These are phyloP conservation scores for Campoletis sonorensis DNA, from an alignment of 1,140 invertebrate species.

Conservation along the genomic window DNA sequence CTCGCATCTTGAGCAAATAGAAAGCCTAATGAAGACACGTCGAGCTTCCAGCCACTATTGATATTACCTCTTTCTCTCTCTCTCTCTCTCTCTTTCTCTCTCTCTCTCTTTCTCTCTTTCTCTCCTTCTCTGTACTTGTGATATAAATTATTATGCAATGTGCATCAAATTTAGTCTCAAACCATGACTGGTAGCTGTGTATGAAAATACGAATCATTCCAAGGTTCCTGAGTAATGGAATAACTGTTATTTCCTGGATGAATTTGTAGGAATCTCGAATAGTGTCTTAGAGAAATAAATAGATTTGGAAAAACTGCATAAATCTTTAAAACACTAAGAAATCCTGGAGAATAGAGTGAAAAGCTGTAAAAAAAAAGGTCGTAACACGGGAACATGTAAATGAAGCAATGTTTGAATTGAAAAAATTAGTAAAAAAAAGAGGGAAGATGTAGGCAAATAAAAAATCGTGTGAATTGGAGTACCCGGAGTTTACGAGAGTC, in stretches of 20 bases:
- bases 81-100: neutral
- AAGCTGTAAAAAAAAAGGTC: neutral
- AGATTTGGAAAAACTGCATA: too few relatives aligned
- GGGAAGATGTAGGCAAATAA: neutral
- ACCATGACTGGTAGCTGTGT: neutral
- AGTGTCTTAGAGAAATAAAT: too few relatives aligned
- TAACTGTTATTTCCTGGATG: too few relatives aligned
- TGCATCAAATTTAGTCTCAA: neutral
- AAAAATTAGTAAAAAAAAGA: neutral
- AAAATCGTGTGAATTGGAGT: neutral
- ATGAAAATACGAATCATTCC: neutral
- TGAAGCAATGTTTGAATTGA: neutral
- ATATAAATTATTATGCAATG: neutral
- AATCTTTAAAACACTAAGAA: too few relatives aligned
- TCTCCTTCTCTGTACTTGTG: neutral
- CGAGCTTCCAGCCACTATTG: constrained; percentile 3
- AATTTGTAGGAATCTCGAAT: too few relatives aligned
- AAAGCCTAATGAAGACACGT: constrained; percentile 14
- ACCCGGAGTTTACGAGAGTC: too few relatives aligned
- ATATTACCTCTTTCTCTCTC: neutral
- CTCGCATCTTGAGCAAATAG: constrained; percentile 30
- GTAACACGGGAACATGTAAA: neutral
- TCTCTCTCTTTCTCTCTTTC: neutral
- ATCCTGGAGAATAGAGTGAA: too few relatives aligned
- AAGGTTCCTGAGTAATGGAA: neutral